phyloP scores from a whole-genome alignment of 2,797 vertebrate species.

The Nasua narica region DNA sequence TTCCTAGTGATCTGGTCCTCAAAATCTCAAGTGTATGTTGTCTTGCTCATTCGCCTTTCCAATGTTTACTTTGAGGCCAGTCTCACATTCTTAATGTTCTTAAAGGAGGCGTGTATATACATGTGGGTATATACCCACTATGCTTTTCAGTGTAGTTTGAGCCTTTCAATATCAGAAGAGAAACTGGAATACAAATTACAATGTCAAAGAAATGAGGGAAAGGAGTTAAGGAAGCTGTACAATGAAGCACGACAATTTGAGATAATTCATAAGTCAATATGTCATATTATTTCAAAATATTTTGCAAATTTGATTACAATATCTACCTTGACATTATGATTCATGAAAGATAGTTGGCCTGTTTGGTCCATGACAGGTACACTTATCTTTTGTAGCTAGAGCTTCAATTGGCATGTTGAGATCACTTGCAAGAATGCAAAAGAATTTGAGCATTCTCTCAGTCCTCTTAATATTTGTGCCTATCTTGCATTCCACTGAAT shows the following conservation, averaged over 20 bases:
- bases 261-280: background rate
- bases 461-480: background rate
- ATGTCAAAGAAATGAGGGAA: background rate
- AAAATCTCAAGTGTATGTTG: background rate
- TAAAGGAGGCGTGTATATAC: background rate
- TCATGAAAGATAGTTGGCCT: background rate
- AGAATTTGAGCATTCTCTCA: background rate
- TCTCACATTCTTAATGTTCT: background rate
- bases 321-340: background rate
- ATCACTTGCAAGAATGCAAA: background rate
- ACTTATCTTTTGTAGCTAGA: background rate
- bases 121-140: background rate
- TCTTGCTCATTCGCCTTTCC: background rate
- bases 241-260: background rate
- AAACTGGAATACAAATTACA: background rate
- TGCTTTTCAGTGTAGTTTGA: background rate
- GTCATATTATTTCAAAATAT: background rate
- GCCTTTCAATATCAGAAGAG: background rate
- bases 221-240: background rate
- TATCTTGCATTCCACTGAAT: background rate
- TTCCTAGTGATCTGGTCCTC: slow-evolving; percentile 26
- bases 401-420: background rate
- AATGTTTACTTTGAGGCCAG: background rate
- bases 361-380: background rate
- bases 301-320: background rate